These are phyloP conservation scores for Araneus ventricosus DNA, from an alignment of 1,140 invertebrate genomes.

Conservation along the genomic window DNA sequence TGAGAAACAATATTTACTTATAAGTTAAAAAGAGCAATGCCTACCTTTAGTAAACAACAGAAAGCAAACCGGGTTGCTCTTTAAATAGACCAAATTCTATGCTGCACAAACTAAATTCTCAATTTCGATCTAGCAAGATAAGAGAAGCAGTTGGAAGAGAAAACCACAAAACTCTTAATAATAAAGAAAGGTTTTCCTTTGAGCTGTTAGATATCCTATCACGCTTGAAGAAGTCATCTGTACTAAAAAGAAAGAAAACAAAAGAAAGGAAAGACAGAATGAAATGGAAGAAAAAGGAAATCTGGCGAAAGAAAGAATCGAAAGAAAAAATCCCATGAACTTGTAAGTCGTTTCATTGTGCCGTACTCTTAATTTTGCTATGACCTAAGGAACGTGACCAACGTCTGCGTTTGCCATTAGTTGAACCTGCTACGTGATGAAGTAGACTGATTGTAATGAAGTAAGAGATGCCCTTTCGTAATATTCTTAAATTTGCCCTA, in stretches of 20 bases:
- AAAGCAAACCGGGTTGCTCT: conserved; percentile 1
- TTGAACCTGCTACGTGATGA: conserved; percentile 51
- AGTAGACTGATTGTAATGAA: conserved; percentile 61
- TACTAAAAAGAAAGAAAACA: background rate
- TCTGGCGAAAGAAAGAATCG: background rate
- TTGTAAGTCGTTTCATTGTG: conserved; percentile 53
- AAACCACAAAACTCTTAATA: conserved; percentile 29
- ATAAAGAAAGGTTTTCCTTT: conserved; percentile 40
- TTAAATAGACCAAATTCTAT: conserved; percentile 37
- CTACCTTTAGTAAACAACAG: conserved; percentile 15
- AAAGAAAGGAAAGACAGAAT: background rate
- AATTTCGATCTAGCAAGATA: conserved; percentile 31
- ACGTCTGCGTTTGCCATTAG: conserved; percentile 41
- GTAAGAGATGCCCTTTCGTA: conserved; percentile 26
- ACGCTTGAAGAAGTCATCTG: conserved; percentile 29
- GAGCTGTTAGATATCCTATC: conserved; percentile 35
- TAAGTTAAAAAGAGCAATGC: conserved; percentile 14
- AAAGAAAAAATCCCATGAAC: conserved; percentile 25
- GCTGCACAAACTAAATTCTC: conserved; percentile 31
- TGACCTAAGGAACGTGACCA: conserved; percentile 54
- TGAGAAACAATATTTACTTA: conserved; percentile 41
- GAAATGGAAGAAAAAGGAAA: conserved; percentile 6
- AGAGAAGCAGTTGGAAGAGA: background rate
- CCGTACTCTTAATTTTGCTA: conserved; percentile 64
- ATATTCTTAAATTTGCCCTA: conserved; percentile 58